Evolutionary conservation across 1,140 invertebrate species (phyloP), one percentile per base, ranked within the genome.

Genomic region (Solen grandis): DNA sequence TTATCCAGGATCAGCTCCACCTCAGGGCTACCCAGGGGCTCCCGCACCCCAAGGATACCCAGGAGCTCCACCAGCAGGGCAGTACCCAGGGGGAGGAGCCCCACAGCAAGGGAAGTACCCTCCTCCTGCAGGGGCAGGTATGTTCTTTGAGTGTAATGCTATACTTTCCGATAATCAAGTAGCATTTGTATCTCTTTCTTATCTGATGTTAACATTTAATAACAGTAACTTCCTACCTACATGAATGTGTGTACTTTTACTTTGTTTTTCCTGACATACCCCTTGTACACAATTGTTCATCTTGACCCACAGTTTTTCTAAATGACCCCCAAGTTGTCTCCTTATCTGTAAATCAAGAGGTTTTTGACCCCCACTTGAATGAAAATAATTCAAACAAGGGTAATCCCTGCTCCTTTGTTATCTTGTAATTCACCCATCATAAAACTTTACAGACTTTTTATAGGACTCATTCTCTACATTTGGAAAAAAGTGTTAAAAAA

Each of bases 1-100:
- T 14, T 81, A 82, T 41, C 72, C 55, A 19, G 66, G 76, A 36
- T 77, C 63, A 33, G 70, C 73, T 38, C 82, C 82, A 54, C 46
- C 68, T 29, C 29, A 38, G 55, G 63, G 36, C 16, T 66, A 81
- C 36, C 52, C 59, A 41, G 73, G 73, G 19, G 73, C 60, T 1
- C 77, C 70, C 22, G 55, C 82, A 50, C 36, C 52, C 25, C 52
- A 62, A 33, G 25, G 57, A 19, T 81, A 82, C 50, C 72, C 55
- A 19, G 66, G 76, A 36, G 81, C 63, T 25, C 73, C 73, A 54
- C 82, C 82, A 54, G 50, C 68, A 46, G 82, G 70, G 4, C 57
- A 46, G 31, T 82, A 84, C 27, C 83, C 31, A 33, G 83, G 83
- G 27, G 73, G 38, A 22, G 72, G 3, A 55, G 31, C 4, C 60